Conservation (phyloP, 2,113 vertebrate genomes). For the Taurulus bubalis region DNA sequence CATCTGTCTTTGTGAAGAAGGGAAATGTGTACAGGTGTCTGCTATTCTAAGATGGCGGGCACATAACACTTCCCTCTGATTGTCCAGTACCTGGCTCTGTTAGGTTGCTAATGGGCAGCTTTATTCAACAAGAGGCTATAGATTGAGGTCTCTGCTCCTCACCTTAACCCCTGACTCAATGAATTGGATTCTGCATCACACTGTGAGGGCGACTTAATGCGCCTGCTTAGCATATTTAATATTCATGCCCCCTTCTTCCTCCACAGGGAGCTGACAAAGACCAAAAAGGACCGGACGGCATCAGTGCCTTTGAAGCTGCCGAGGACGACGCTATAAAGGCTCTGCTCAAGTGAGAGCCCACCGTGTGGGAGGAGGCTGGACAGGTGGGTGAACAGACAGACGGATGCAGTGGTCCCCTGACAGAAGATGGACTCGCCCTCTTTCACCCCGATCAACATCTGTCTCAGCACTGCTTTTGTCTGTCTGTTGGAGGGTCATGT, state of each 20-base stretch:
- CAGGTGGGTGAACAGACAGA: slow-evolving; percentile 75
- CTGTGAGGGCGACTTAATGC: slow-evolving; percentile 7
- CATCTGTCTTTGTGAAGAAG: neutral
- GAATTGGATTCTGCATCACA: neutral
- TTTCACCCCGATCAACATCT: slow-evolving; percentile 84
- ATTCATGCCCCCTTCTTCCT: slow-evolving; percentile 55
- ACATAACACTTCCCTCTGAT: neutral
- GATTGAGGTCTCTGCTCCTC: slow-evolving; percentile 1
- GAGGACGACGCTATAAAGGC: slow-evolving; percentile 91
- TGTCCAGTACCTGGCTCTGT: neutral
- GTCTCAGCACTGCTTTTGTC: slow-evolving; percentile 89
- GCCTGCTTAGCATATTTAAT: slow-evolving; percentile 40
- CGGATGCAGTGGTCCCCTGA: slow-evolving; percentile 79
- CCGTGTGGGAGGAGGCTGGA: slow-evolving; percentile 48
- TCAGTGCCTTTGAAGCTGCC: slow-evolving; percentile 89
- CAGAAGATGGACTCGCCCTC: slow-evolving; percentile 78
- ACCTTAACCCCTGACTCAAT: slow-evolving; percentile 23
- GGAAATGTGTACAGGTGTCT: neutral
- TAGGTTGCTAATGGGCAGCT: neutral
- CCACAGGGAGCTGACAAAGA: slow-evolving; percentile 94
- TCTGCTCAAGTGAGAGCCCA: slow-evolving; percentile 89
- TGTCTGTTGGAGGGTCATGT: slow-evolving; percentile 77
- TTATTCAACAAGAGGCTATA: neutral
- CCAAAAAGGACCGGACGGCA: slow-evolving; percentile 89
- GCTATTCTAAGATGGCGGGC: neutral